Conservation (phyloP, 1,140 invertebrate species). For the Diabrotica virgifera region DNA sequence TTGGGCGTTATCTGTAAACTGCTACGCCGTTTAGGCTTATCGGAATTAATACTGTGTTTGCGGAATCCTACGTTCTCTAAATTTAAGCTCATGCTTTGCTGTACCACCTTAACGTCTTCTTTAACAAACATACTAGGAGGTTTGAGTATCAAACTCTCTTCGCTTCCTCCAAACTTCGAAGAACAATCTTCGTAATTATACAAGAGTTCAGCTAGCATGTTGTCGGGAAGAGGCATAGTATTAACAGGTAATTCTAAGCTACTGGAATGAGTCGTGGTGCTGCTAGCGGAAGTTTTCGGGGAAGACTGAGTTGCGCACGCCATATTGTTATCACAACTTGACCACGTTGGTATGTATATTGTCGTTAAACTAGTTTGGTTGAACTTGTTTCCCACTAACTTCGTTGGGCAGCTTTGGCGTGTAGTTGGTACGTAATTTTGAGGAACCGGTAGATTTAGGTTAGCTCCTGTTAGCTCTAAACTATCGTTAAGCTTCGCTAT, state of each 20-base stretch:
- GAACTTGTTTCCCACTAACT: conserved; percentile 57
- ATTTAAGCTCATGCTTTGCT: conserved; percentile 32
- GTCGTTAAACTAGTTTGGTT: conserved; percentile 53
- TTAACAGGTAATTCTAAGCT: conserved; percentile 53
- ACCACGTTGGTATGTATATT: conserved; percentile 55
- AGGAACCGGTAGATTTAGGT: conserved; percentile 25
- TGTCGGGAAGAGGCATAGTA: conserved; percentile 50
- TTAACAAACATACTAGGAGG: conserved; percentile 55
- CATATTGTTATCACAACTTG: conserved; percentile 47
- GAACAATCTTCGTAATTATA: conserved; percentile 48
- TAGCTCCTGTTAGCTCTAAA: conserved; percentile 48
- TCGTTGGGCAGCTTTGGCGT: conserved; percentile 51
- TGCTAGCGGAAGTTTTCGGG: conserved; percentile 12
- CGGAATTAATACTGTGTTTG: conserved; percentile 45
- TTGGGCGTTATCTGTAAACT: conserved; percentile 40
- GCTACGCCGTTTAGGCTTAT: conserved; percentile 41
- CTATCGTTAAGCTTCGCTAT: conserved; percentile 59
- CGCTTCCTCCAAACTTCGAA: conserved; percentile 37
- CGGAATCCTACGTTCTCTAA: conserved; percentile 37
- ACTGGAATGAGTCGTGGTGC: conserved; percentile 52
- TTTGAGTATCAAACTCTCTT: conserved; percentile 49
- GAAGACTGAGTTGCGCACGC: conserved; percentile 24
- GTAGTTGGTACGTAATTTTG: conserved; percentile 34
- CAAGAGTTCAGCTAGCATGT: conserved; percentile 51
- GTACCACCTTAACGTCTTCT: conserved; percentile 19